These are phyloP conservation scores for Tautogolabrus adspersus DNA, from an alignment of 2,113 vertebrate species.

Conservation along the genomic window DNA sequence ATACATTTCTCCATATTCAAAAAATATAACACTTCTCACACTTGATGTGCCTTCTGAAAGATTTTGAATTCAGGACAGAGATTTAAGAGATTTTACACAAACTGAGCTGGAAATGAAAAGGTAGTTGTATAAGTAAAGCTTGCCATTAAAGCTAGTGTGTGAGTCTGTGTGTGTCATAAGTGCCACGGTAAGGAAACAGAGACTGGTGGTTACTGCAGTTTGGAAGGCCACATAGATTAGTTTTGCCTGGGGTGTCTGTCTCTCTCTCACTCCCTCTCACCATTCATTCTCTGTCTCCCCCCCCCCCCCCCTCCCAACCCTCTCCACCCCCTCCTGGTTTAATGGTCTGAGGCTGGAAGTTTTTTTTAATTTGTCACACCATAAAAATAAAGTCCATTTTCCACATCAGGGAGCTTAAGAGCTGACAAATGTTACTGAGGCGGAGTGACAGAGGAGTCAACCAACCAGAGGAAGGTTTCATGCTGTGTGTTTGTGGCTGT, in stretches of 20 bases:
- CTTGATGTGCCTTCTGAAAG: no score
- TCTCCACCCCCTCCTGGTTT: conserved; percentile 49
- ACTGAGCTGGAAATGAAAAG: background rate
- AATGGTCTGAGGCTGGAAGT: conserved; percentile 67
- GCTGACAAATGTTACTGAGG: conserved; percentile 72
- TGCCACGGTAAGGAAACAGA: conserved; percentile 7
- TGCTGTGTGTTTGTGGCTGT: background rate
- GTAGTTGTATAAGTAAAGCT: background rate
- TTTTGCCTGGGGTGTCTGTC: conserved; percentile 23
- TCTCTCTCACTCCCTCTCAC: background rate
- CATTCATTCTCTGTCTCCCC: conserved; percentile 10
- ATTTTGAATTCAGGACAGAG: no score
- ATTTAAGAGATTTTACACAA: background rate
- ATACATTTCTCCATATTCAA: no score
- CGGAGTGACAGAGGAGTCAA: conserved; percentile 62
- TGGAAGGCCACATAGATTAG: conserved; percentile 43
- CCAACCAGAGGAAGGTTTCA: conserved; percentile 6
- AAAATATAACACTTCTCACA: no score
- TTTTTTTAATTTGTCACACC: conserved; percentile 77
- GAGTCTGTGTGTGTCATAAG: background rate
- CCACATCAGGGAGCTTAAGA: conserved; percentile 74
- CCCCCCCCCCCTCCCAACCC: background rate
- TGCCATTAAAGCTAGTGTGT: background rate
- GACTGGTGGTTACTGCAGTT: conserved; percentile 29
- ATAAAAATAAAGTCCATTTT: conserved; percentile 81